Base-by-base conservation (phyloP, 2,888 invertebrate genomes). In the Lasius platythorax region DNA sequence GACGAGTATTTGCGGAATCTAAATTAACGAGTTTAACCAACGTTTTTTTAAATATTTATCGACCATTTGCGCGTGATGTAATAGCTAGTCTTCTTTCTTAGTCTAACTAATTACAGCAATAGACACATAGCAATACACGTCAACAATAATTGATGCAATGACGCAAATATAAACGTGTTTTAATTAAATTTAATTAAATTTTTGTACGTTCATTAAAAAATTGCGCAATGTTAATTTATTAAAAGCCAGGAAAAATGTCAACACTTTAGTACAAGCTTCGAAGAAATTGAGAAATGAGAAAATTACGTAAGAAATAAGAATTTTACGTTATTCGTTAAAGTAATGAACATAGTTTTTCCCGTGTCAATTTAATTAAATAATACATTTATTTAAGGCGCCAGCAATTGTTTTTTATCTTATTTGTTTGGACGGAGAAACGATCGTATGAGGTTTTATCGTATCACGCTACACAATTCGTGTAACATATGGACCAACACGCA, bases 391-490 rank as follows among this genome's bases (percentile, higher is more conserved):
- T 43, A 73, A 33, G 23, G 18, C 18, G n/a, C 3, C 11, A 18
- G 8, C 18, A 18, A 43, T 61, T 74, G 9, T 9, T 61, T 6
- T 40, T 40, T 4, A 33, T 61, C 53, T 63, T 50, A 61, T 61
- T 73, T 79, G 18, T 50, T 50, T 1, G 15, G 2, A n/a, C 8
- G 15, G n/a, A 28, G 40, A 23, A n/a, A 30, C 50, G 6, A 73
- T 73, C 43, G 56, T 11, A 43, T 33, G 40, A 1, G 3, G 11
- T 4, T 46, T 61, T 61, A 33, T 18, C 33, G 40, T 82, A 53
- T 84, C 61, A 81, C 50, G 30, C 33, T 37, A 72, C n/a, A 67
- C 66, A 50, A 63, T 82, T 82, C 58, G n/a, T 23, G 66, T 81
- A 72, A 73, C 66, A 46, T 50, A 58, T 28, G 61, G 50, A 53